These are phyloP conservation scores for Chymomyza fuscimana DNA, from an alignment of 2,888 invertebrate genomes.

Conservation along the genomic window DNA sequence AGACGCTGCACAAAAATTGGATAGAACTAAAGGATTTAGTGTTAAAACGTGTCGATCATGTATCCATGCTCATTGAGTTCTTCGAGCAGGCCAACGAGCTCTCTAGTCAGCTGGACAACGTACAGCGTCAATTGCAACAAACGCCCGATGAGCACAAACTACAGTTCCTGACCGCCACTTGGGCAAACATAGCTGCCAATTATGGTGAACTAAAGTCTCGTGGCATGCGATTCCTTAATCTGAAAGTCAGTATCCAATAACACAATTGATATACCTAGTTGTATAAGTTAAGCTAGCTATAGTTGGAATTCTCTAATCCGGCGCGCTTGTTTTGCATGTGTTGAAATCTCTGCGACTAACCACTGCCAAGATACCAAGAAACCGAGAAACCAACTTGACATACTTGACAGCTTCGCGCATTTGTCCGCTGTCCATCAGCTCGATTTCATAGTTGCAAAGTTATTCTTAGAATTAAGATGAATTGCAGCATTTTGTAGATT, in stretches of 20 bases:
- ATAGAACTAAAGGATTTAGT: slow-evolving; percentile 83
- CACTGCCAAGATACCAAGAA: slow-evolving; percentile 22
- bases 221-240: slow-evolving; percentile 84
- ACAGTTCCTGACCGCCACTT: slow-evolving; percentile 79
- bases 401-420: slow-evolving; percentile 54
- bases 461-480: not conserved
- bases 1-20: slow-evolving; percentile 84
- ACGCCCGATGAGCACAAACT: slow-evolving; percentile 82
- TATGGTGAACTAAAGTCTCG: slow-evolving; percentile 85
- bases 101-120: slow-evolving; percentile 83
- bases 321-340: slow-evolving; percentile 42
- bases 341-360: slow-evolving; percentile 31
- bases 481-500: slow-evolving; percentile 2
- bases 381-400: slow-evolving; percentile 34
- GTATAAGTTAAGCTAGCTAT: slow-evolving; percentile 9
- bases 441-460: slow-evolving; percentile 41
- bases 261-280: not conserved
- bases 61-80: slow-evolving; percentile 86
- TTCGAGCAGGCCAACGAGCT: slow-evolving; percentile 86
- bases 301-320: slow-evolving; percentile 59
- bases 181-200: slow-evolving; percentile 83
- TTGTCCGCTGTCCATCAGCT: not conserved
- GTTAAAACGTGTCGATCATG: slow-evolving; percentile 84
- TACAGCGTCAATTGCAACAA: slow-evolving; percentile 83
- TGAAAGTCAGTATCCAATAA: slow-evolving; percentile 78